Percentiles rank a stretch among this genome's conserved stretches.
Conservation (phyloP, 2,797 vertebrate species). For the Craterocephalus amniculus region DNA sequence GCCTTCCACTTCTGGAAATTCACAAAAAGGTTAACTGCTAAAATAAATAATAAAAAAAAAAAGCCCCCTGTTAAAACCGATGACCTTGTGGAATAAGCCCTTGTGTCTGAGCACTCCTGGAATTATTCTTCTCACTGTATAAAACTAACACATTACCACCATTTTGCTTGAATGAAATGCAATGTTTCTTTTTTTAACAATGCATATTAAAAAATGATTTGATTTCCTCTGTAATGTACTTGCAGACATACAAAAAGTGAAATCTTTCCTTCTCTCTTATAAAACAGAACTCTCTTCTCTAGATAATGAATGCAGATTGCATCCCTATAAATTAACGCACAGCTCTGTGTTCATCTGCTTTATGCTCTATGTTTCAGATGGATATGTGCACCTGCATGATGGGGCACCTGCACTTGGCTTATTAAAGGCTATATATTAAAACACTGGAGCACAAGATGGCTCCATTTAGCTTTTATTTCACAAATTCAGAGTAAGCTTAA, state of each 20-base stretch:
- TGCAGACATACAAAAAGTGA: slow-evolving; percentile 54
- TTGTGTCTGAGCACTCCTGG: slow-evolving; percentile 66
- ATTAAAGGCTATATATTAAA: slow-evolving; percentile 86
- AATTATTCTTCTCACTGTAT: slow-evolving; percentile 52
- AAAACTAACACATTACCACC: slow-evolving; percentile 50
- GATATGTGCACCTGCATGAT: slow-evolving; percentile 76
- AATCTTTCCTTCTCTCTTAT: slow-evolving; percentile 62
- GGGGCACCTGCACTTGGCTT: slow-evolving; percentile 81
- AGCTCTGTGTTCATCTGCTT: slow-evolving; percentile 78
- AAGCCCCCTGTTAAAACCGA: slow-evolving; percentile 81
- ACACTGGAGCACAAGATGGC: slow-evolving; percentile 75
- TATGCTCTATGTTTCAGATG: slow-evolving; percentile 81
- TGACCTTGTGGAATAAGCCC: slow-evolving; percentile 84
- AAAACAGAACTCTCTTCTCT: slow-evolving; percentile 63
- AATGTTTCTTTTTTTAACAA: slow-evolving; percentile 34
- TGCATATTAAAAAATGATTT: slow-evolving; percentile 11
- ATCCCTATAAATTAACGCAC: slow-evolving; percentile 72
- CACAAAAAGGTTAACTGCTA: slow-evolving; percentile 86
- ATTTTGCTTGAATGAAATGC: slow-evolving; percentile 12
- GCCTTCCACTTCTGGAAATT: slow-evolving; percentile 85
- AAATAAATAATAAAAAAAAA: slow-evolving; percentile 89
- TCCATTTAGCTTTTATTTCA: slow-evolving; percentile 87
- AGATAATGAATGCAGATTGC: slow-evolving; percentile 80
- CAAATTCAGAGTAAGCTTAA: slow-evolving; percentile 85
- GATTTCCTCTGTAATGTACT: slow-evolving; percentile 57